Evolutionary conservation across 2,113 vertebrate genomes (phyloP), one percentile per base, ranked within the genome.

Genomic region (Esox niger): DNA sequence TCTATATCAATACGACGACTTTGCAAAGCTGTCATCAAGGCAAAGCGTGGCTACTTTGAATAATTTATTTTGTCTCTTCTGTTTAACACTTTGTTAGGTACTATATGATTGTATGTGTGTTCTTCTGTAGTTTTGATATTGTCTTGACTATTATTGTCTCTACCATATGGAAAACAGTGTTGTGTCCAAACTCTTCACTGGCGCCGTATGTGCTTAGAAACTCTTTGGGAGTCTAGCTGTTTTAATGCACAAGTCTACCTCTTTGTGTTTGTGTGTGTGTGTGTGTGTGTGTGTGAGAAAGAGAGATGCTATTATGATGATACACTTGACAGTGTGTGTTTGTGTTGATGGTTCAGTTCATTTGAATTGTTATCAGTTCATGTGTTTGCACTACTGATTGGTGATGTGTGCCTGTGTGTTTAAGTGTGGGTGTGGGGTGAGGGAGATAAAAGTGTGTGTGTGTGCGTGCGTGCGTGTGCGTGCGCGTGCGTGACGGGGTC

Each of bases 401-500:
- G 76, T 72, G 69, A 69, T 71, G 32, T n/a, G 66, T 57, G 30
- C 30, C 13, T 2, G 10, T 33, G 8, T 52, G 52, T 55, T 21
- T 33, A 29, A 21, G 20, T 57, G 64, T 58, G 9, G 26, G 32
- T 13, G 31, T 58, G 65, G 38, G 65, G 52, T 67, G 65, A 20
- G 54, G 57, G 8, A 26, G 21, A 62, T 26, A 25, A 30, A n/a
- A 62, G 35, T 25, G 17, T 61, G 59, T 23, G 29, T 55, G 66
- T n/a, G 55, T 43, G 56, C n/a, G 47, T 65, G 57, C 31, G 70
- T 54, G 30, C 59, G 35, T 47, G 55, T 31, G 59, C 55, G 59
- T 3, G 17, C 68, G 62, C 68, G 77, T 76, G 68, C 78, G 69
- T 76, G 80, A 84, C 74, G 80, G n/a, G n/a, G n/a, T 80, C 81